Conservation (phyloP, 2,797 vertebrate genomes). For the Tenualosa ilisha region DNA sequence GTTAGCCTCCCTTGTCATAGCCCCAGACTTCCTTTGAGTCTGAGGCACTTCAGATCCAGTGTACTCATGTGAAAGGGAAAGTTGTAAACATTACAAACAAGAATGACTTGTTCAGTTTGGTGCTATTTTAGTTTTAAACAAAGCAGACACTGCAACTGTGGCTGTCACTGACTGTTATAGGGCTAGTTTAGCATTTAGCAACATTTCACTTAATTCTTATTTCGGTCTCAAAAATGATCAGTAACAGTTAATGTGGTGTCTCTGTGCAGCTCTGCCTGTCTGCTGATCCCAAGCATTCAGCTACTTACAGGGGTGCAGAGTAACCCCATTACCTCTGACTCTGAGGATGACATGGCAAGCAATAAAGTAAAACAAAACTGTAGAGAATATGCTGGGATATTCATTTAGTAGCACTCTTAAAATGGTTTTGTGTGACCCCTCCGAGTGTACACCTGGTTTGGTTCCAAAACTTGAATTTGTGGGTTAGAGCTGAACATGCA, state of each 20-base stretch:
- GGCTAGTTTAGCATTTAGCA: not conserved
- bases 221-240: not conserved
- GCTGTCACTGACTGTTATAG: not conserved
- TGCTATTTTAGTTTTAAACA: constrained; percentile 1
- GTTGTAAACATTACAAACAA: constrained; percentile 43
- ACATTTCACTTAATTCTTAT: not conserved
- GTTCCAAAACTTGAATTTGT: constrained; percentile 7
- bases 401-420: not conserved
- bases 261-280: not conserved
- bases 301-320: not conserved
- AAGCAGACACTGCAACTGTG: not conserved
- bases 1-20: not conserved
- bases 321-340: not conserved
- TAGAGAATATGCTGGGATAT: not conserved
- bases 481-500: not conserved
- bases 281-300: not conserved
- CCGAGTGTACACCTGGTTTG: not conserved
- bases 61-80: constrained; percentile 50
- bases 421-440: not conserved
- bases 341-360: not conserved
- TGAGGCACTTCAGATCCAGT: not conserved
- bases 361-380: not conserved
- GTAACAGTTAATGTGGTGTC: not conserved
- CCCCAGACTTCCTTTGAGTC: not conserved
- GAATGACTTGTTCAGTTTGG: not conserved